Conservation (phyloP, 2,113 vertebrate genomes). For the Atherinomorus stipes region DNA sequence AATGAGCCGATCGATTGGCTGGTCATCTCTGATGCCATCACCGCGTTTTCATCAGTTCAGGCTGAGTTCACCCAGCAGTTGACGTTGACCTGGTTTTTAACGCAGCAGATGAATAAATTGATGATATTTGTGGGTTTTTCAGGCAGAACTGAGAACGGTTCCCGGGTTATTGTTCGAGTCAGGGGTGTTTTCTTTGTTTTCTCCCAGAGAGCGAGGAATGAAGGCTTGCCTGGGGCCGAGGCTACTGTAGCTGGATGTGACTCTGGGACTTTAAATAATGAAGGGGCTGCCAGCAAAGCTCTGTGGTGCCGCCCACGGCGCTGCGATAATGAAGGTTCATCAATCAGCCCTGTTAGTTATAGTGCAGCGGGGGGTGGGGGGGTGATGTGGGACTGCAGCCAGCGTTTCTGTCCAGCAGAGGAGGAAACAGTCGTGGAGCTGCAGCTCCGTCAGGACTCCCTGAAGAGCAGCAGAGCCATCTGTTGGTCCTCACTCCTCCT, state of each 20-base stretch:
- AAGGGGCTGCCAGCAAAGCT: not conserved
- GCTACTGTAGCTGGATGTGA: not conserved
- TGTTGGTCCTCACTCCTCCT: conserved; percentile 30
- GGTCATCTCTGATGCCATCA: too few species aligned
- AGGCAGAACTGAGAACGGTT: too few species aligned
- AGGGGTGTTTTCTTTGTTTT: too few species aligned
- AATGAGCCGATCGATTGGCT: too few species aligned
- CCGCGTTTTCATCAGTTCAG: too few species aligned
- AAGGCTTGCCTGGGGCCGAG: not conserved
- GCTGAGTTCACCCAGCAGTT: too few species aligned
- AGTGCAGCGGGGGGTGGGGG: not conserved
- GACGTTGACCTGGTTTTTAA: too few species aligned
- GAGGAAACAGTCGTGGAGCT: not conserved
- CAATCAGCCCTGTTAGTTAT: conserved; percentile 42
- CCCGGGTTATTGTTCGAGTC: too few species aligned
- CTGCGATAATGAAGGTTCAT: conserved; percentile 26
- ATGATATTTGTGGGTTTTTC: too few species aligned
- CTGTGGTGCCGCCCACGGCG: not conserved
- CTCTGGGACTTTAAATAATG: conserved; percentile 1
- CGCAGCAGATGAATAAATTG: too few species aligned
- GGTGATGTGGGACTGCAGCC: not conserved
- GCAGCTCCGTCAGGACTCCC: conserved; percentile 30
- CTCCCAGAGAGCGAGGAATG: not conserved
- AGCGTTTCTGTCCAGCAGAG: not conserved
- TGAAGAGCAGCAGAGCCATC: conserved; percentile 49